These are phyloP conservation scores for Tenthredo notha DNA, from an alignment of 2,888 invertebrate species.

Conservation along the genomic window DNA sequence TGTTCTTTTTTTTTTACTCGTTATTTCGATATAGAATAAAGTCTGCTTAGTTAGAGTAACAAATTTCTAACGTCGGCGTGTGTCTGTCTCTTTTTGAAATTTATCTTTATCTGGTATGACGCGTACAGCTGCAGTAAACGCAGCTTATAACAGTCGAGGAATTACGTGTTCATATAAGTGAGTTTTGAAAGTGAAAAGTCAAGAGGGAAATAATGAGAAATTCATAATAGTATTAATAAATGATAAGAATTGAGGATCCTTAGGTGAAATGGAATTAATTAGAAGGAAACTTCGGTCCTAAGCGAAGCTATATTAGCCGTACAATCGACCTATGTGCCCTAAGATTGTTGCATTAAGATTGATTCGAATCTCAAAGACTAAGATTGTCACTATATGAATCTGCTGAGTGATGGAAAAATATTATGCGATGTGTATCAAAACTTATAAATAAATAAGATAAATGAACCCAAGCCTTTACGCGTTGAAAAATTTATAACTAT, in stretches of 20 bases:
- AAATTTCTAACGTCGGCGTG: conserved; percentile 62
- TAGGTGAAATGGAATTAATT: conserved; percentile 4
- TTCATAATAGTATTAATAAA: background rate
- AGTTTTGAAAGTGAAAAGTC: background rate
- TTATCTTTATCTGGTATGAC: conserved; percentile 16
- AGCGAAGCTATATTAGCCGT: conserved; percentile 61
- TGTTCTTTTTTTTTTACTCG: background rate
- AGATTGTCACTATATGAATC: background rate
- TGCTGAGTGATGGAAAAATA: background rate
- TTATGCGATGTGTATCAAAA: background rate
- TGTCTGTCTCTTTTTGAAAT: conserved; percentile 44
- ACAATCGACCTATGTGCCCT: conserved; percentile 70
- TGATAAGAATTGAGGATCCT: background rate
- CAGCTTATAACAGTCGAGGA: background rate
- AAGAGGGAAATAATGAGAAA: background rate
- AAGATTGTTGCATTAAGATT: conserved; percentile 24
- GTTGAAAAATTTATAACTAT: conserved; percentile 25
- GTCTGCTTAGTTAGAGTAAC: conserved; percentile 70
- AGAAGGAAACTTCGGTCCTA: conserved; percentile 60
- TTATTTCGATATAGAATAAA: conserved; percentile 34
- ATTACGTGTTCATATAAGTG: conserved; percentile 1
- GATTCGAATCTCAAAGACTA: background rate
- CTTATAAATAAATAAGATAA: background rate
- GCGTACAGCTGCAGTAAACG: background rate
- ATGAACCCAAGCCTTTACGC: conserved; percentile 4